Percentiles rank a stretch among this genome's conserved stretches.
Conservation (phyloP, 2,888 invertebrate genomes). For the Orchesella flavescens region DNA sequence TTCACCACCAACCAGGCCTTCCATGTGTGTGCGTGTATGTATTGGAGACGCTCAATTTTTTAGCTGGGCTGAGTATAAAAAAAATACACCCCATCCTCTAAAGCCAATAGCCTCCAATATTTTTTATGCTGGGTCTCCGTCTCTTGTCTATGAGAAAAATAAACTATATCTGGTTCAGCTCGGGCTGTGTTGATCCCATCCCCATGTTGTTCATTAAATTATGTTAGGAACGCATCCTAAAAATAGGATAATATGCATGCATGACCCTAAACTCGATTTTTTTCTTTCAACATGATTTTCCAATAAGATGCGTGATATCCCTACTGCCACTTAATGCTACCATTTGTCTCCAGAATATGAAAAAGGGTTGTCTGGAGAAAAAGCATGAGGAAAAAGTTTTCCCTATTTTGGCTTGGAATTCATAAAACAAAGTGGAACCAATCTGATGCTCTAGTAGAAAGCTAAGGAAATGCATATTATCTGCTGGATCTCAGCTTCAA, state of each 20-base stretch:
- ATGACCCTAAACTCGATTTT: slow-evolving; percentile 36
- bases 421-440: slow-evolving; percentile 15
- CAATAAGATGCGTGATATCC: slow-evolving; percentile 39
- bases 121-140: background rate
- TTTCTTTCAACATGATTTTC: slow-evolving; percentile 35
- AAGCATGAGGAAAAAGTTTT: background rate
- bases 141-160: too few species aligned
- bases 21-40: background rate
- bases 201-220: slow-evolving; percentile 34
- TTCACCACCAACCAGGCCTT: slow-evolving; percentile 8
- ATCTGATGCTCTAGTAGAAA: background rate
- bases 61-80: too few species aligned
- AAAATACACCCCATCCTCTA: too few species aligned
- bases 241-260: slow-evolving; percentile 52
- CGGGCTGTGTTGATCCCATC: slow-evolving; percentile 22
- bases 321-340: slow-evolving; percentile 8
- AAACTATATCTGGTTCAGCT: background rate
- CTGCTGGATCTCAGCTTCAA: background rate
- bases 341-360: slow-evolving; percentile 14
- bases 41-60: too few species aligned
- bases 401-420: background rate
- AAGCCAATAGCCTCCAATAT: background rate
- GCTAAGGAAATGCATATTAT: background rate
- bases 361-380: background rate
- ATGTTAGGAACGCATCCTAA: slow-evolving; percentile 24